phyloP scores from a whole-genome alignment of 1,140 invertebrate genomes.

The Nephotettix cincticeps region DNA sequence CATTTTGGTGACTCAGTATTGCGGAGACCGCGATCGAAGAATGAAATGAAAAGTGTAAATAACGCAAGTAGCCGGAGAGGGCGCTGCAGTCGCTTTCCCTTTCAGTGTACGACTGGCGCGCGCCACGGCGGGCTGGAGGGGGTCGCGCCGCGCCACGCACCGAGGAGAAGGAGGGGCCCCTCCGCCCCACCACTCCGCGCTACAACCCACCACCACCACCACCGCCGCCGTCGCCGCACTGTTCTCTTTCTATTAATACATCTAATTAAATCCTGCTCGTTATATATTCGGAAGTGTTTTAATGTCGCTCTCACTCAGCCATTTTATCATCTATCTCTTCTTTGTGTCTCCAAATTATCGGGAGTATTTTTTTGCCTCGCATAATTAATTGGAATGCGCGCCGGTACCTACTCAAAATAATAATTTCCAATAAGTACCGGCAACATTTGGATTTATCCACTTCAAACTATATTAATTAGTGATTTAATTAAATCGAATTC shows the following conservation, averaged over 20 bases:
- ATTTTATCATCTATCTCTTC: neutral
- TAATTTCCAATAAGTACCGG: neutral
- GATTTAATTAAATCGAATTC: conserved; percentile 6
- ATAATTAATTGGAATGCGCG: neutral
- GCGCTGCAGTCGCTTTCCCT: conserved; percentile 28
- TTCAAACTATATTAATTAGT: conserved; percentile 13
- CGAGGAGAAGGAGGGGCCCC: neutral
- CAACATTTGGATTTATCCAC: conserved; percentile 5
- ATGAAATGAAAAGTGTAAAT: conserved; percentile 18
- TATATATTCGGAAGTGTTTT: neutral
- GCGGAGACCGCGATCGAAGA: neutral
- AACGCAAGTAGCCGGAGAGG: neutral
- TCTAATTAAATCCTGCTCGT: conserved; percentile 4
- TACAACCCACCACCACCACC: neutral
- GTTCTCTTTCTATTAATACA: neutral
- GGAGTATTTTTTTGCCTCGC: neutral
- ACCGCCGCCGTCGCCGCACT: no score
- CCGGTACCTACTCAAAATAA: no score
- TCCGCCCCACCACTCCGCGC: neutral
- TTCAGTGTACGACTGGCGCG: conserved; percentile 29
- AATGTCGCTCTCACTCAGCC: neutral
- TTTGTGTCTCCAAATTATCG: neutral
- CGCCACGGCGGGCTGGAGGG: neutral
- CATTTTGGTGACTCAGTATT: conserved; percentile 38
- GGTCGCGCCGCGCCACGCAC: conserved; percentile 7